Evolutionary conservation across 2,797 vertebrate genomes (phyloP).

Genomic region (Protosalanx chinensis): DNA sequence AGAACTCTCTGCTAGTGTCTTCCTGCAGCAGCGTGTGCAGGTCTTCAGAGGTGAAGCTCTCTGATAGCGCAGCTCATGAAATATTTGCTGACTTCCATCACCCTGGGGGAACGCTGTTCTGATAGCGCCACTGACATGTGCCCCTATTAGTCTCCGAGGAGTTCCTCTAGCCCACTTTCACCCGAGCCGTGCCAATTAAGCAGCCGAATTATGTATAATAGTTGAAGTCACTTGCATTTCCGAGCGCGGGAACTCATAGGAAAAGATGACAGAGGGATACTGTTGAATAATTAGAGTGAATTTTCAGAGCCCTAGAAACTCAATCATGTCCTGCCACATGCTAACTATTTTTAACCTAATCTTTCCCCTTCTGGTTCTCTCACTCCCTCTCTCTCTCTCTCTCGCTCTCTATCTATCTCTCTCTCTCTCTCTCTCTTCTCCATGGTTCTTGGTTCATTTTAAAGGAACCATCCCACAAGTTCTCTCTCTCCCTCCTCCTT

Average conservation of each 20-base stretch:
- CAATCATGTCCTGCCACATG: constrained; percentile 79
- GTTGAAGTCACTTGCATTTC: constrained; percentile 86
- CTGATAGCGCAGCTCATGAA: constrained; percentile 80
- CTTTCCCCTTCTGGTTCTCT: constrained; percentile 54
- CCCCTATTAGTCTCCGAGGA: constrained; percentile 89
- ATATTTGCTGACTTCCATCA: constrained; percentile 90
- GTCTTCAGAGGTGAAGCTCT: constrained; percentile 77
- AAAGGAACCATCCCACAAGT: constrained; percentile 43
- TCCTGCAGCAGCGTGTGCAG: constrained; percentile 70
- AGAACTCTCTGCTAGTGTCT: constrained; percentile 66
- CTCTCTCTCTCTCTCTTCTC: constrained; percentile 27
- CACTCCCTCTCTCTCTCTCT: constrained; percentile 26
- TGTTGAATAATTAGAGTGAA: constrained; percentile 92
- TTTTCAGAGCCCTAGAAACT: constrained; percentile 85
- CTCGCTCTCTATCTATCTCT: constrained; percentile 32
- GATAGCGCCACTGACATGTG: constrained; percentile 92
- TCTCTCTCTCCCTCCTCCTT: constrained; percentile 53
- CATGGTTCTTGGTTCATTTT: background rate
- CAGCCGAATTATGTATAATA: constrained; percentile 97
- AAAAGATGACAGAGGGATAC: constrained; percentile 86
- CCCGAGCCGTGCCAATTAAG: constrained; percentile 91
- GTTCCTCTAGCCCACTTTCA: constrained; percentile 84
- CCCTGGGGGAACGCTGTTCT: constrained; percentile 88
- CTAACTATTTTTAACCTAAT: constrained; percentile 86
- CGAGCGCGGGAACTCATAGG: constrained; percentile 76